Percentiles rank a stretch among this genome's conserved stretches.
Evolutionary conservation across 1,140 invertebrate genomes (phyloP).

Genomic region (Aethina tumida): DNA sequence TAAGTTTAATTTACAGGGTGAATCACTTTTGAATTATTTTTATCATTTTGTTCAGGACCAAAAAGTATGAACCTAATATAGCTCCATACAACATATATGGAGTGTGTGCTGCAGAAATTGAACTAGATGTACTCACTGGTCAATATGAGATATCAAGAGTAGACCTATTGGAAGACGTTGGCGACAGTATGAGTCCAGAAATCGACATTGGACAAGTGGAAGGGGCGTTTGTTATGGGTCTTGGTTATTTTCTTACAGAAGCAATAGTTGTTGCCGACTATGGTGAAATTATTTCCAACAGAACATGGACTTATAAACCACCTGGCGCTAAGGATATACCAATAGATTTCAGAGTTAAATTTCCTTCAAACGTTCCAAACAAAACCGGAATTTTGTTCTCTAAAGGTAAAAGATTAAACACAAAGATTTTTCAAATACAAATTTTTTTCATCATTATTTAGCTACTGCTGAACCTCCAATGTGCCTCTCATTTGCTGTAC

Average conservation of each 20-base stretch:
- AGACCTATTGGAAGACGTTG: slow-evolving; percentile 66
- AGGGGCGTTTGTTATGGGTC: slow-evolving; percentile 78
- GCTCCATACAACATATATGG: slow-evolving; percentile 17
- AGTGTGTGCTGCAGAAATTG: slow-evolving; percentile 29
- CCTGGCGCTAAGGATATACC: slow-evolving; percentile 77
- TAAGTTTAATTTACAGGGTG: too few relatives aligned
- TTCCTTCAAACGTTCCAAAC: slow-evolving; percentile 61
- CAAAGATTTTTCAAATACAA: too few relatives aligned
- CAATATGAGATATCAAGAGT: slow-evolving; percentile 52
- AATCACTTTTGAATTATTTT: too few relatives aligned
- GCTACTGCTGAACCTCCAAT: slow-evolving; percentile 72
- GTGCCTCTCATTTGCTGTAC: slow-evolving; percentile 50
- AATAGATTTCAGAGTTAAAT: slow-evolving; percentile 66
- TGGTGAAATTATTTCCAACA: slow-evolving; percentile 59
- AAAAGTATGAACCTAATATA: too few relatives aligned
- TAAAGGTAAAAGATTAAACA: too few relatives aligned
- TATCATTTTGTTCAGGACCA: too few relatives aligned
- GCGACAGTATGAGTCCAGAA: slow-evolving; percentile 61
- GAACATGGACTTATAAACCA: slow-evolving; percentile 81
- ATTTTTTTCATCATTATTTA: too few relatives aligned
- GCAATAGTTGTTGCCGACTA: slow-evolving; percentile 57
- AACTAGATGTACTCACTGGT: slow-evolving; percentile 69
- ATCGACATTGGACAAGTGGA: slow-evolving; percentile 80
- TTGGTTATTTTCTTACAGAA: slow-evolving; percentile 72
- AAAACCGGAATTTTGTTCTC: slow-evolving; percentile 58